A percentile compares a stretch with the other conserved stretches of the same genome.
phyloP scores from a whole-genome alignment of 1,140 invertebrate species.

The Musca domestica region DNA sequence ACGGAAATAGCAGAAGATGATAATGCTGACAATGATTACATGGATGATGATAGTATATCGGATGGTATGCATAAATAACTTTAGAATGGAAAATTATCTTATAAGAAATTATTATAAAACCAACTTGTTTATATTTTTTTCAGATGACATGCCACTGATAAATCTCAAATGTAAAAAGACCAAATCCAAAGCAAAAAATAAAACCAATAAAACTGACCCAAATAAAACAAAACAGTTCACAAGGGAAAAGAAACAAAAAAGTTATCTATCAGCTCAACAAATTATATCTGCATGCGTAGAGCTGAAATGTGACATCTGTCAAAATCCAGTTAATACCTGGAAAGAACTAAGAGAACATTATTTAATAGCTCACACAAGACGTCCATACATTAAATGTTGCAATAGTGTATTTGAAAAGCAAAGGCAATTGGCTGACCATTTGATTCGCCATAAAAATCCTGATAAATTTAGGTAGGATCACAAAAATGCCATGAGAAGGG shows the following conservation, averaged over 20 bases:
- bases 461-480: constrained; percentile 41
- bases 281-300: constrained; percentile 43
- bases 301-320: constrained; percentile 46
- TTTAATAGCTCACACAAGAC: constrained; percentile 37
- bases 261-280: constrained; percentile 28
- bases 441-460: constrained; percentile 46
- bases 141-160: constrained; percentile 39
- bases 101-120: background rate
- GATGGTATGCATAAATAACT: too few relatives aligned
- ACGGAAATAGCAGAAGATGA: too few relatives aligned
- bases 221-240: background rate
- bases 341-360: constrained; percentile 42
- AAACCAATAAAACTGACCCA: constrained; percentile 27
- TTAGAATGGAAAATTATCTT: too few relatives aligned
- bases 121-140: background rate
- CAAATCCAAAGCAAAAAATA: constrained; percentile 28
- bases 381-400: constrained; percentile 45
- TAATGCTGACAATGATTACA: too few relatives aligned
- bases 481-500: background rate
- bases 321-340: constrained; percentile 35
- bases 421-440: constrained; percentile 34
- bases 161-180: constrained; percentile 31
- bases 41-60: too few relatives aligned
- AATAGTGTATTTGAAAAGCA: constrained; percentile 35
- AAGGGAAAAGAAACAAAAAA: constrained; percentile 31